Evolutionary conservation across 2,888 invertebrate species (phyloP).

Genomic region (Antheraea yamamai): DNA sequence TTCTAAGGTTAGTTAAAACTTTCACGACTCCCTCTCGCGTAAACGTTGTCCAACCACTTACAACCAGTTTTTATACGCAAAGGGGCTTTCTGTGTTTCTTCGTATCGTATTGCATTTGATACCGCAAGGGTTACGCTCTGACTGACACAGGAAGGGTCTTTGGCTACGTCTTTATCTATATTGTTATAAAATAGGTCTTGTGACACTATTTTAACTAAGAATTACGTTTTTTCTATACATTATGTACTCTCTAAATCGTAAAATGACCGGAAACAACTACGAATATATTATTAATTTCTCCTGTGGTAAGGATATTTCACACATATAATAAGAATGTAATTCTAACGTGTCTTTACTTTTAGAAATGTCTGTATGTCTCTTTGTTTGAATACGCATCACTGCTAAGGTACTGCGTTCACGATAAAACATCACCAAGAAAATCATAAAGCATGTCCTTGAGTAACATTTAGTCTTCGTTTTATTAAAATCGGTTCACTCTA

Average conservation of each 20-base stretch:
- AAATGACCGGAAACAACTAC: neutral
- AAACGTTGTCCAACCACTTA: slow-evolving; percentile 53
- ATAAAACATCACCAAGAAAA: too few relatives aligned
- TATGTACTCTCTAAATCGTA: neutral
- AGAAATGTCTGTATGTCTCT: too few relatives aligned
- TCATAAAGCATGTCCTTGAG: too few relatives aligned
- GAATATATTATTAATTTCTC: neutral
- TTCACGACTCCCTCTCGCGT: slow-evolving; percentile 58
- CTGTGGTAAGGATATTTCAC: neutral
- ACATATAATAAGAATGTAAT: too few relatives aligned
- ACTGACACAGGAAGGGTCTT: slow-evolving; percentile 37
- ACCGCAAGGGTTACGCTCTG: slow-evolving; percentile 45
- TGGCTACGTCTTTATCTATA: neutral
- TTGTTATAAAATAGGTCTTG: neutral
- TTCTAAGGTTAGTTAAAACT: slow-evolving; percentile 56
- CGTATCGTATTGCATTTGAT: slow-evolving; percentile 46
- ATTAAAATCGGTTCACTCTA: too few relatives aligned
- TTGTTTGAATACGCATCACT: too few relatives aligned
- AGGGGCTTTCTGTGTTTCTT: slow-evolving; percentile 44
- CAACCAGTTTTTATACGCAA: slow-evolving; percentile 54
- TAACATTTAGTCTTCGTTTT: too few relatives aligned
- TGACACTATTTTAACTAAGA: neutral
- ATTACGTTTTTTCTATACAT: neutral
- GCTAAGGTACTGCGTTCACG: too few relatives aligned
- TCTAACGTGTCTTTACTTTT: too few relatives aligned